Conservation (phyloP, 2,113 vertebrate species). For the Engystomops pustulosus region DNA sequence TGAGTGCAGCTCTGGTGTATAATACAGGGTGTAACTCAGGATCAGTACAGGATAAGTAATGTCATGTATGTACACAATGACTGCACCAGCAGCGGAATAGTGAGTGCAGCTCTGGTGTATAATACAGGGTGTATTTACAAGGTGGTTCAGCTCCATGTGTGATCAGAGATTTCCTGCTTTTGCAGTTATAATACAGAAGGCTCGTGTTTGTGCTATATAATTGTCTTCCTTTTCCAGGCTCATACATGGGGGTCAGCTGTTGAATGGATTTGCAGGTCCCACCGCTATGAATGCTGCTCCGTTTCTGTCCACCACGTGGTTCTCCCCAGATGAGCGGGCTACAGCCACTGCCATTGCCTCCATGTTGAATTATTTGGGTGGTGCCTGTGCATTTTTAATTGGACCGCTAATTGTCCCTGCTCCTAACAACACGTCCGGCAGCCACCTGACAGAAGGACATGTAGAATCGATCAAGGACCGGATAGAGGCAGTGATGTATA, state of each 20-base stretch:
- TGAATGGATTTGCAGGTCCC: constrained; percentile 93
- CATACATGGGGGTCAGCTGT: constrained; percentile 90
- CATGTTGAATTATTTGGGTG: constrained; percentile 86
- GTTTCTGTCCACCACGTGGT: constrained; percentile 95
- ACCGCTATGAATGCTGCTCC: constrained; percentile 92
- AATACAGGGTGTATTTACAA: neutral
- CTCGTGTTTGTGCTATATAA: neutral
- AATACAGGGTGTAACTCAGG: no score
- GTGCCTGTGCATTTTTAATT: constrained; percentile 84
- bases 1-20: neutral
- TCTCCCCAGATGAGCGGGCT: constrained; percentile 92
- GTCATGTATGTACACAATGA: no score
- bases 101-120: neutral
- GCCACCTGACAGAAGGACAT: constrained; percentile 43
- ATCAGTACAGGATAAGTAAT: no score
- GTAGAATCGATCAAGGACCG: constrained; percentile 79
- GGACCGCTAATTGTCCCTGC: constrained; percentile 91
- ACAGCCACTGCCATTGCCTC: constrained; percentile 94
- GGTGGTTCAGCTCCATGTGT: neutral
- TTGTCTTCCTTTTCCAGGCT: constrained; percentile 74
- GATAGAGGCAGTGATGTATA: constrained; percentile 89
- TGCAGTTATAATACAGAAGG: neutral
- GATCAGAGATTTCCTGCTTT: neutral
- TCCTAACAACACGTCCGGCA: constrained; percentile 79
- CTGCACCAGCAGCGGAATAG: neutral